Evolutionary conservation across 2,113 vertebrate species (phyloP).

Genomic region (Xenotilapia leptura): DNA sequence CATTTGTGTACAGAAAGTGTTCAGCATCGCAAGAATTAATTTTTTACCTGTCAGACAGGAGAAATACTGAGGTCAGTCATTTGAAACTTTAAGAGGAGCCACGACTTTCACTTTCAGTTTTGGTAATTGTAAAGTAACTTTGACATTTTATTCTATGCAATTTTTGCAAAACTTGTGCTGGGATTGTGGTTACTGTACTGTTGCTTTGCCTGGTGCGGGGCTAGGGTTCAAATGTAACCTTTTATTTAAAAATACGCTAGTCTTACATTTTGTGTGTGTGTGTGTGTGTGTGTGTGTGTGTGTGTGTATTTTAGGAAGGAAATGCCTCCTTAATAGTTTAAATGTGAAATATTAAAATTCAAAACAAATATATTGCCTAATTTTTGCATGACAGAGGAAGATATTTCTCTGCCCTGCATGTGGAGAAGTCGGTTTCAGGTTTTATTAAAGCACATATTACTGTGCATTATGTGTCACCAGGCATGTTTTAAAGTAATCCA

Average conservation of each 20-base stretch:
- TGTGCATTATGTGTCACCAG: not conserved
- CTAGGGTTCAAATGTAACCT: not conserved
- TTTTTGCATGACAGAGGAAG: not conserved
- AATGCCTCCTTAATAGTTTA: not conserved
- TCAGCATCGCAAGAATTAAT: not conserved
- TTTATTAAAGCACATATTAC: not conserved
- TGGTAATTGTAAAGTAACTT: not conserved
- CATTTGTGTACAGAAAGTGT: not conserved
- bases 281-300: too few relatives aligned
- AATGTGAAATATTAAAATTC: not conserved
- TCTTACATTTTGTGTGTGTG: not conserved
- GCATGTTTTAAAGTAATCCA: not conserved
- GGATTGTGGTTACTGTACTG: not conserved
- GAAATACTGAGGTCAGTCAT: not conserved
- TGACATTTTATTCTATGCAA: not conserved
- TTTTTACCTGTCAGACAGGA: not conserved
- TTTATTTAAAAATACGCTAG: not conserved
- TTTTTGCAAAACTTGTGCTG: not conserved
- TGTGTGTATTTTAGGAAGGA: not conserved
- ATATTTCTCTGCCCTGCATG: not conserved
- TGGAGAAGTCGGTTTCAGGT: not conserved
- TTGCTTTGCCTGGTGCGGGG: not conserved
- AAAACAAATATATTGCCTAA: not conserved
- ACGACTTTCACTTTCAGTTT: not conserved
- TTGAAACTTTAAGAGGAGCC: not conserved